Evolutionary conservation across 2,797 vertebrate species (phyloP), one percentile per base, ranked within the genome.

Genomic region (Prionace glauca): DNA sequence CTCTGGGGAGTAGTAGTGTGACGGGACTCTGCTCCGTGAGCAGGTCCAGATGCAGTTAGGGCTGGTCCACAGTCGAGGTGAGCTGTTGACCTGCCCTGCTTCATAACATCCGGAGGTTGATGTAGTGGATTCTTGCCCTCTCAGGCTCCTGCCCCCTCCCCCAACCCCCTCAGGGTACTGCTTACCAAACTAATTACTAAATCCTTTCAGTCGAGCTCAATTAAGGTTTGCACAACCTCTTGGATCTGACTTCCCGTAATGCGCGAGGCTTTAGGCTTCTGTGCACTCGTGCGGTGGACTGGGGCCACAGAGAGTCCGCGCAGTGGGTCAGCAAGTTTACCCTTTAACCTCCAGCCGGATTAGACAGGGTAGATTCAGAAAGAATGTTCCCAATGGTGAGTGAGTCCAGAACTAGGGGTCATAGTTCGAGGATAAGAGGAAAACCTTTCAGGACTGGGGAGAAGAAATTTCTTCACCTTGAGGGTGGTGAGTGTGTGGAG

Each of bases 1-100:
- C 92, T 96, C 77, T 95, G 36, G 90, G 86, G 92, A 84, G 86
- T 77, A 74, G 95, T 50, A 60, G 20, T 60, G 56, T 67, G 50
- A 36, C 14, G 92, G 11, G 50, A 41, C 56, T 50, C 56, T 92
- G 69, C 29, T 77, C 95, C 62, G 24, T 18, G 26, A 36, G 65
- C 84, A 95, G 84, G 95, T 95, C 65, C 95, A 95, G 95, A 60
- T 67, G 5, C 14, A 24, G 67, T 50, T 18, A 65, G 84, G 36
- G 32, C 79, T 87, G n/a, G 95, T 84, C 32, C 62, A 41, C 11
- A 9, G 72, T 32, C 8, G 79, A 62, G 79, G 5, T 45, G 56
- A 60, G 71, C 71, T 77, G 93, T 95, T 95, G 50, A 71, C 29
- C 29, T 32, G 16, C n/a, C 45, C 3, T 69, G 26, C 67, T 71